Conservation (phyloP, 2,113 vertebrate species). For the Malurus elegans region DNA sequence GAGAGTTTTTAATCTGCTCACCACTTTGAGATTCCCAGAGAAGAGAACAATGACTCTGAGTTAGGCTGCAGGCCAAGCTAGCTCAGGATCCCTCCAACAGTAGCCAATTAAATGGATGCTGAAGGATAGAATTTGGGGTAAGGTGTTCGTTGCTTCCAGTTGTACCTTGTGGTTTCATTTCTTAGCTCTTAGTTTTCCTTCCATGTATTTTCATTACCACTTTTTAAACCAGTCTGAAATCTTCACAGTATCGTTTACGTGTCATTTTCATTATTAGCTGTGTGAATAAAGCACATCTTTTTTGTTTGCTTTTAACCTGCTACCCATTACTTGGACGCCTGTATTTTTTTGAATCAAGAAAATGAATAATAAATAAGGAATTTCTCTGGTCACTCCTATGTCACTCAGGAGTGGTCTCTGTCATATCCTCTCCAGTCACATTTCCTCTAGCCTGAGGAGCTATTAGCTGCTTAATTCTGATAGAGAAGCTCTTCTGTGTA, state of each 20-base stretch:
- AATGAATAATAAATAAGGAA: neutral
- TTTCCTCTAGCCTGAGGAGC: neutral
- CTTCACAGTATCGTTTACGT: neutral
- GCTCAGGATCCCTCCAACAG: neutral
- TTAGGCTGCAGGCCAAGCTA: neutral
- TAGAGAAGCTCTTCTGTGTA: neutral
- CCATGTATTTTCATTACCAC: neutral
- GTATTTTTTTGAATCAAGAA: neutral
- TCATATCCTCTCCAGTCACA: neutral
- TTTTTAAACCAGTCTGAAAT: neutral
- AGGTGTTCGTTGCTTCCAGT: neutral
- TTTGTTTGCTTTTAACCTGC: neutral
- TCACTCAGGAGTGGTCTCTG: neutral
- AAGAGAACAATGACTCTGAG: neutral
- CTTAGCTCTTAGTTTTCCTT: neutral
- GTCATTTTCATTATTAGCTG: neutral
- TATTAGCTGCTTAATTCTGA: neutral
- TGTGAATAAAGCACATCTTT: neutral
- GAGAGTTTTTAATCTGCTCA: neutral
- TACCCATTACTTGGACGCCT: neutral
- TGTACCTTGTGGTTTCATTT: rapidly evolving
- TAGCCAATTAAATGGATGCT: neutral
- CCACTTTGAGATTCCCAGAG: neutral
- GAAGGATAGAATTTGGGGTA: neutral
- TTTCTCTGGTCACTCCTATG: neutral